These are phyloP conservation scores for Syngnathus acus DNA, from an alignment of 2,797 vertebrate genomes.

Conservation along the genomic window DNA sequence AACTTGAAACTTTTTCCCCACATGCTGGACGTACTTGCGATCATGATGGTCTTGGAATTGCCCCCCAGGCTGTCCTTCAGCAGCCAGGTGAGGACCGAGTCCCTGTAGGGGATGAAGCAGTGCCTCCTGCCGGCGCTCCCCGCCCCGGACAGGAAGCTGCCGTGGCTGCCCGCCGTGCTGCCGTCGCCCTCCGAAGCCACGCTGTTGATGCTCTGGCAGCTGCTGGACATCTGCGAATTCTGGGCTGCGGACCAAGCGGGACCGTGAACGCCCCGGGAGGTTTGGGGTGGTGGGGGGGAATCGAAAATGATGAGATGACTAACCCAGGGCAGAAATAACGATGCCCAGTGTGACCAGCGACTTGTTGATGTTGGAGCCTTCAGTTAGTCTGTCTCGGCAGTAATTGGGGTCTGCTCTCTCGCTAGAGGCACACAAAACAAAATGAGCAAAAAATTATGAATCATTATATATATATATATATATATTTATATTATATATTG, in stretches of 20 bases:
- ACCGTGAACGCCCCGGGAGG: too few species aligned
- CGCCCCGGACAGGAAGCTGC: slow-evolving; percentile 66
- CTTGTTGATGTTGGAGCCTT: slow-evolving; percentile 98
- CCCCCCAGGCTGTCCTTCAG: slow-evolving; percentile 96
- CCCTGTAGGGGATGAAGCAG: slow-evolving; percentile 91
- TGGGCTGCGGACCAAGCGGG: slow-evolving; percentile 66
- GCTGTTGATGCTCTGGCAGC: slow-evolving; percentile 89
- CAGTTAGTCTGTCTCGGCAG: slow-evolving; percentile 89
- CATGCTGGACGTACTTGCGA: slow-evolving; percentile 81
- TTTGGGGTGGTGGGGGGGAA: not conserved
- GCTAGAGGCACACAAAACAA: slow-evolving; percentile 57
- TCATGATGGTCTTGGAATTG: slow-evolving; percentile 97
- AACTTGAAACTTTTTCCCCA: too few species aligned
- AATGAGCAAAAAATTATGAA: not conserved
- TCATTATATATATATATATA: not conserved
- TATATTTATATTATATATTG: too few species aligned
- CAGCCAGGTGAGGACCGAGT: slow-evolving; percentile 96
- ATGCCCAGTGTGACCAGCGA: slow-evolving; percentile 95
- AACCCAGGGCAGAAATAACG: slow-evolving; percentile 95
- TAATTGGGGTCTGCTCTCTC: slow-evolving; percentile 92
- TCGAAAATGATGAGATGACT: slow-evolving; percentile 4
- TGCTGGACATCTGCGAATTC: slow-evolving; percentile 92
- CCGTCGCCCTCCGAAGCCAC: slow-evolving; percentile 78
- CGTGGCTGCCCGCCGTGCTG: slow-evolving; percentile 66
- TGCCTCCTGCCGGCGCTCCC: slow-evolving; percentile 66